Conservation (phyloP, 2,888 invertebrate species). For the Neoascia interrupta region DNA sequence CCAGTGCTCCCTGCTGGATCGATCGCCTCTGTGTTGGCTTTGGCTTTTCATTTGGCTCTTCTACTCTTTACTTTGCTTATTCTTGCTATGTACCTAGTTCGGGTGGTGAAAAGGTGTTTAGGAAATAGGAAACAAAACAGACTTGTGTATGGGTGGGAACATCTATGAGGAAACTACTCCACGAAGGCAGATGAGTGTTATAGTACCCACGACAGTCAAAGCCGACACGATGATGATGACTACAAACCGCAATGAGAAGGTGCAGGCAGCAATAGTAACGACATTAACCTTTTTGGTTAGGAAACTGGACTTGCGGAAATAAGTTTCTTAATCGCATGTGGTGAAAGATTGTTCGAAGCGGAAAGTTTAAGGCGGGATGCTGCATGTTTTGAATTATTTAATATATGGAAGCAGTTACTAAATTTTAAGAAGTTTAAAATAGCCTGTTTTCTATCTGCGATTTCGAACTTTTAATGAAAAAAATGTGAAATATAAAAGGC, state of each 20-base stretch:
- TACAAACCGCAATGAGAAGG: slow-evolving; percentile 43
- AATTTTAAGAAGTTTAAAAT: too few relatives aligned
- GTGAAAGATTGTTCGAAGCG: not conserved
- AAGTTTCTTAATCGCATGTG: not conserved
- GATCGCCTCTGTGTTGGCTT: slow-evolving; percentile 1
- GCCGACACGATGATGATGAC: slow-evolving; percentile 32
- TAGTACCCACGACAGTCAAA: not conserved
- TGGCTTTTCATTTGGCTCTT: not conserved
- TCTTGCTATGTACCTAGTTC: too few relatives aligned
- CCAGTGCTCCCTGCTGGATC: slow-evolving; percentile 58
- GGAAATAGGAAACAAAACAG: slow-evolving; percentile 26
- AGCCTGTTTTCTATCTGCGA: not conserved
- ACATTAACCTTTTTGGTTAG: too few relatives aligned
- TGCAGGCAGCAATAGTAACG: not conserved
- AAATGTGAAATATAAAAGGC: too few relatives aligned
- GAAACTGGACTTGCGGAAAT: not conserved
- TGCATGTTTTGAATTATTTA: not conserved
- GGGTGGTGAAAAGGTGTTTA: slow-evolving; percentile 21
- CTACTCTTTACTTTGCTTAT: not conserved
- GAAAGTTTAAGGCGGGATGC: not conserved
- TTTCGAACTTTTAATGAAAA: too few relatives aligned
- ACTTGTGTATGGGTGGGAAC: too few relatives aligned
- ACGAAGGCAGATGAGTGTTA: not conserved
- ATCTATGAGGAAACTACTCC: slow-evolving; percentile 33
- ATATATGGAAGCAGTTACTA: too few relatives aligned